Evolutionary conservation across 2,113 vertebrate species (phyloP).

Genomic region (Chaenocephalus aceratus): DNA sequence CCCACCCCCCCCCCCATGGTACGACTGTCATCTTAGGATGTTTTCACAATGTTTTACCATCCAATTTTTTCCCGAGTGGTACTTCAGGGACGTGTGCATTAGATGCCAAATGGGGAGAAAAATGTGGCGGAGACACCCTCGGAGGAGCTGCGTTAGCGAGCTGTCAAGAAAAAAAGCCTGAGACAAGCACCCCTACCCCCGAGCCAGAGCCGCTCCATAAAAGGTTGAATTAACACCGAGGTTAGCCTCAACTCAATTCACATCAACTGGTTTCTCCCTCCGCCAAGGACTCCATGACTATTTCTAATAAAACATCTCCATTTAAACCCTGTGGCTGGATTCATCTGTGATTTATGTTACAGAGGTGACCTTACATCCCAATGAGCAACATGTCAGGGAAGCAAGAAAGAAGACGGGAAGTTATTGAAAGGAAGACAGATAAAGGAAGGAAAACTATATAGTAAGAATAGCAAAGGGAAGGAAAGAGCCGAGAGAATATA

Average conservation of each 20-base stretch:
- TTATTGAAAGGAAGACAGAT: not conserved
- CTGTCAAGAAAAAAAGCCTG: slow-evolving; percentile 74
- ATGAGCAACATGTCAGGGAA: slow-evolving; percentile 4
- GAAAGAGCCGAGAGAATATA: not conserved
- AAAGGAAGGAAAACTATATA: not conserved
- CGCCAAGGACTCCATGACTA: slow-evolving; percentile 39
- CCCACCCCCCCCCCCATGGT: slow-evolving; percentile 10
- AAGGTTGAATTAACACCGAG: slow-evolving; percentile 78
- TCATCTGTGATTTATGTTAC: slow-evolving; percentile 58
- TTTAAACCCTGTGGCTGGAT: slow-evolving; percentile 70
- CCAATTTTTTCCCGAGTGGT: slow-evolving; percentile 66
- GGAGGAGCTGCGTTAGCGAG: slow-evolving; percentile 78
- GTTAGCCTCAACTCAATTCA: slow-evolving; percentile 71
- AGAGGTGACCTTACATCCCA: slow-evolving; percentile 46
- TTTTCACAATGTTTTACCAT: slow-evolving; percentile 83
- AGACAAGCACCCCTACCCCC: slow-evolving; percentile 40
- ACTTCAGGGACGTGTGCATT: slow-evolving; percentile 84
- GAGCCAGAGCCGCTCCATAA: slow-evolving; percentile 54
- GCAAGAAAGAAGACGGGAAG: slow-evolving; percentile 2
- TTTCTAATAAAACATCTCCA: slow-evolving; percentile 63
- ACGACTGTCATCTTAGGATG: slow-evolving; percentile 75
- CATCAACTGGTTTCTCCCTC: slow-evolving; percentile 51
- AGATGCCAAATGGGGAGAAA: slow-evolving; percentile 79
- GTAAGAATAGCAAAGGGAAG: not conserved
- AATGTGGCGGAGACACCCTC: slow-evolving; percentile 81